phyloP scores from a whole-genome alignment of 2,797 vertebrate genomes.

The Pogonophryne albipinna region DNA sequence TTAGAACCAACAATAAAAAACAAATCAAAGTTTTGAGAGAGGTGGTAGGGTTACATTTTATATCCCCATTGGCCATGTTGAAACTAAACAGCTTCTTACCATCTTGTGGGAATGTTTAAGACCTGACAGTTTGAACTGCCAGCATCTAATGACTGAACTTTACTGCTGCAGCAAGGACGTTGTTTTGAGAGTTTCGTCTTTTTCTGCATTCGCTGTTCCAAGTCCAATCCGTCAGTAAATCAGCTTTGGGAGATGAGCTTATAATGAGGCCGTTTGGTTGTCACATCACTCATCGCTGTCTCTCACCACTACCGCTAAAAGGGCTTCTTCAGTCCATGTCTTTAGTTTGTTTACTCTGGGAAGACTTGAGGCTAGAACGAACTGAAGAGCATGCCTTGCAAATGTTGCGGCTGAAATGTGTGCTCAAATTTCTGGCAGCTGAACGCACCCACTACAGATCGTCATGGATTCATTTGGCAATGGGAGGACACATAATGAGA shows the following conservation, averaged over 20 bases:
- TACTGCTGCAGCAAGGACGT: constrained; percentile 10
- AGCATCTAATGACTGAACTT: constrained; percentile 26
- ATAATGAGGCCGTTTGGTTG: constrained; percentile 54
- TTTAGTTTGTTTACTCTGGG: constrained; percentile 43
- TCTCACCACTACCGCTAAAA: constrained; percentile 49
- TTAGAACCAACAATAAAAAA: not conserved
- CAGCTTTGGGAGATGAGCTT: constrained; percentile 34
- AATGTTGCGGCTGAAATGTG: not conserved
- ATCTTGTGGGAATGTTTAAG: not conserved
- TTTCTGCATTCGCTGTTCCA: constrained; percentile 26
- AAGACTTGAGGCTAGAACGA: constrained; percentile 18
- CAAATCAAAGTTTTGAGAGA: not conserved
- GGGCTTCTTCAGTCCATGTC: not conserved
- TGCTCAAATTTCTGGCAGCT: too few relatives aligned
- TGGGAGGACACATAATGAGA: too few relatives aligned
- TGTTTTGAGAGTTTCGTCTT: constrained; percentile 48
- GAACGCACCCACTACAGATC: too few relatives aligned
- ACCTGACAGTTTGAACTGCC: constrained; percentile 18
- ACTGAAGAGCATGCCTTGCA: constrained; percentile 8
- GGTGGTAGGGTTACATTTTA: not conserved
- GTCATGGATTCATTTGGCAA: too few relatives aligned
- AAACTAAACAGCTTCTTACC: not conserved
- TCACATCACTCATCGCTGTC: constrained; percentile 50
- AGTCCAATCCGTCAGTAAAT: constrained; percentile 41
- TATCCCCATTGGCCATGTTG: not conserved